Evolutionary conservation across 2,113 vertebrate species (phyloP).

Genomic region (Crotalus tigris): DNA sequence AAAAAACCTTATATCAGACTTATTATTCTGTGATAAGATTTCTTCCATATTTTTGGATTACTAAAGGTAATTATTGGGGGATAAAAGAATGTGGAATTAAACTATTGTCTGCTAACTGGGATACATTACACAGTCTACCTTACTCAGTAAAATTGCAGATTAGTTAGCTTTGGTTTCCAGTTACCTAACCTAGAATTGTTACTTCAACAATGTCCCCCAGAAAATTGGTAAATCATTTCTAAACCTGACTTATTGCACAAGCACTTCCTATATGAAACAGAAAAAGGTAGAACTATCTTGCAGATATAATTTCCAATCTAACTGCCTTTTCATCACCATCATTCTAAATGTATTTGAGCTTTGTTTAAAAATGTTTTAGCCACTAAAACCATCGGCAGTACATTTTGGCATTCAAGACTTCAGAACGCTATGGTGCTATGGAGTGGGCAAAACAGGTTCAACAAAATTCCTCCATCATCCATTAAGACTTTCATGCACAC

Average conservation of each 20-base stretch:
- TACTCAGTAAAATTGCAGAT: conserved; percentile 13
- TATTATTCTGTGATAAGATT: neutral
- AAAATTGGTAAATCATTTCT: conserved; percentile 32
- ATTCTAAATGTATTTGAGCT: conserved; percentile 28
- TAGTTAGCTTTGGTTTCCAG: conserved; percentile 34
- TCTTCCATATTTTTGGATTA: neutral
- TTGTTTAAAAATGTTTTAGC: conserved; percentile 39
- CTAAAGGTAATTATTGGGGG: neutral
- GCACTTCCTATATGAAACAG: conserved; percentile 32
- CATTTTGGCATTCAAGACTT: conserved; percentile 30
- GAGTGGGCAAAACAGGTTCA: conserved; percentile 49
- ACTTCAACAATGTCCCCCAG: neutral
- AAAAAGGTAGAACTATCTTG: conserved; percentile 41
- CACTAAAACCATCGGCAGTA: conserved; percentile 22
- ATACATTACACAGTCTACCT: conserved; percentile 9
- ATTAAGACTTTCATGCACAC: conserved; percentile 48
- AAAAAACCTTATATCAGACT: neutral
- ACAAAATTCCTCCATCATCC: conserved; percentile 47
- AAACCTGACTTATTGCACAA: conserved; percentile 15
- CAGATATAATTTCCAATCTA: conserved; percentile 19
- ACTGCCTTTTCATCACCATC: conserved; percentile 43
- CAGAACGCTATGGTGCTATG: conserved; percentile 46
- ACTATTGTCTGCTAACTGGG: neutral
- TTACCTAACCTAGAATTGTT: conserved; percentile 46
- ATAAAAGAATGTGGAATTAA: neutral